Percentiles rank a stretch among this genome's conserved stretches.
These are phyloP conservation scores for Hoplodrina blanda DNA, from an alignment of 2,888 invertebrate genomes.

Conservation along the genomic window DNA sequence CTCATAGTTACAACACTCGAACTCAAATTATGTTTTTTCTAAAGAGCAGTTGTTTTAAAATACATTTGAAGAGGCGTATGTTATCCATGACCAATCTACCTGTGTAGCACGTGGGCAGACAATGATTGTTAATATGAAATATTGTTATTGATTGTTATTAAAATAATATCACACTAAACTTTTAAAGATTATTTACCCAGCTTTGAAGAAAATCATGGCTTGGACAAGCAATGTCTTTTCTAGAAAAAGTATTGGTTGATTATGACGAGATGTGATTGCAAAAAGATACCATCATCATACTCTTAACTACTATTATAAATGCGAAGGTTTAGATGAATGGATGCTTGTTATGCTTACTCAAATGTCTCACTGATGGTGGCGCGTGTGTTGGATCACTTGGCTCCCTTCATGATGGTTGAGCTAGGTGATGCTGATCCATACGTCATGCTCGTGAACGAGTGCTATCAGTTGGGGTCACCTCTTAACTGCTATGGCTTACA, in stretches of 20 bases:
- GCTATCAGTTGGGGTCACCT: too few species aligned
- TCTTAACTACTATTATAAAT: too few species aligned
- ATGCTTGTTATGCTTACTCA: too few species aligned
- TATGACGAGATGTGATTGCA: neutral
- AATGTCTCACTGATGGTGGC: too few species aligned
- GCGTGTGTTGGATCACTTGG: too few species aligned
- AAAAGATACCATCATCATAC: too few species aligned
- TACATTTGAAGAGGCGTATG: conserved; percentile 71
- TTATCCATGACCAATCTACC: conserved; percentile 65
- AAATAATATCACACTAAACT: conserved; percentile 64
- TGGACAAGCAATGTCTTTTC: neutral
- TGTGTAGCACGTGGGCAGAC: conserved; percentile 70
- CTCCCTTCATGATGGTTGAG: too few species aligned
- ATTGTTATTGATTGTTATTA: conserved; percentile 75
- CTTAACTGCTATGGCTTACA: too few species aligned
- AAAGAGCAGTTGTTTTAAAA: conserved; percentile 54
- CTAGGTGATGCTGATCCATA: too few species aligned
- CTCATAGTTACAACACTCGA: conserved; percentile 50
- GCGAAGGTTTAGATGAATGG: too few species aligned
- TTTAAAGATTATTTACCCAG: conserved; percentile 46
- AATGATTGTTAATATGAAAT: conserved; percentile 70
- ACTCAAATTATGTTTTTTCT: conserved; percentile 51
- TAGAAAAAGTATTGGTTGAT: neutral
- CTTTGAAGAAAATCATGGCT: neutral
- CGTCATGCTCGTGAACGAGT: too few species aligned